Percentiles rank a stretch among this genome's conserved stretches.
These are phyloP conservation scores for Euborellia annulipes DNA, from an alignment of 1,140 invertebrate species.

Conservation along the genomic window DNA sequence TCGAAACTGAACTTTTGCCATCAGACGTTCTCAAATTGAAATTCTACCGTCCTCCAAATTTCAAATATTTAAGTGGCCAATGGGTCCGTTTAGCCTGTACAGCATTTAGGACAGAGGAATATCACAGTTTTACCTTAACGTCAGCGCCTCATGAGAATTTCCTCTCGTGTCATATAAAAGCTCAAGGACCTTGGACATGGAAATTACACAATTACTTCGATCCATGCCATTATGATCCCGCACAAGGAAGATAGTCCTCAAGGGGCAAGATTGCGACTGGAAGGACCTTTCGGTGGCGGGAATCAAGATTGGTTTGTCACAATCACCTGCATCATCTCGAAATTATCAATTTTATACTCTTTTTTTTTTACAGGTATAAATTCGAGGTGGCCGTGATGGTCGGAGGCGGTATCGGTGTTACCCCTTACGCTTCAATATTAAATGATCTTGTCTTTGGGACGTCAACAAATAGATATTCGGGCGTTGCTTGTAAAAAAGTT, in stretches of 20 bases:
- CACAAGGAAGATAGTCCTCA: conserved; percentile 50
- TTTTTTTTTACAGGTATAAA: no score
- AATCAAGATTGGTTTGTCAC: conserved; percentile 87
- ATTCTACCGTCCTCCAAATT: conserved; percentile 85
- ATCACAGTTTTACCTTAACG: conserved; percentile 95
- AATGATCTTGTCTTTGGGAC: conserved; percentile 94
- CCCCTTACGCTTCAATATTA: conserved; percentile 96
- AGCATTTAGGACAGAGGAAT: conserved; percentile 79
- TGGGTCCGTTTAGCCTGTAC: conserved; percentile 88
- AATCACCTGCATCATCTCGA: no score
- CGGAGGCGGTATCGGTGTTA: conserved; percentile 96
- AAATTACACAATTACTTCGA: conserved; percentile 94
- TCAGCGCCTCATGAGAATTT: conserved; percentile 97
- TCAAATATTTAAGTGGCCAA: conserved; percentile 85
- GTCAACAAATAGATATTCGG: conserved; percentile 86
- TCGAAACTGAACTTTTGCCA: conserved; percentile 88
- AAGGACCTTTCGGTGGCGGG: conserved; percentile 95
- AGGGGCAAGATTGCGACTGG: conserved; percentile 53
- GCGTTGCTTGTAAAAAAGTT: conserved; percentile 90
- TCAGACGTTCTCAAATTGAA: conserved; percentile 90
- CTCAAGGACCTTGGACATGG: conserved; percentile 98
- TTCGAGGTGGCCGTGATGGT: conserved; percentile 97
- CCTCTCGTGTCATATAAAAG: conserved; percentile 94
- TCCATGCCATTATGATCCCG: conserved; percentile 80
- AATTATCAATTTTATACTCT: no score